Conservation (phyloP, 2,113 vertebrate species). For the Podilymbus podiceps region DNA sequence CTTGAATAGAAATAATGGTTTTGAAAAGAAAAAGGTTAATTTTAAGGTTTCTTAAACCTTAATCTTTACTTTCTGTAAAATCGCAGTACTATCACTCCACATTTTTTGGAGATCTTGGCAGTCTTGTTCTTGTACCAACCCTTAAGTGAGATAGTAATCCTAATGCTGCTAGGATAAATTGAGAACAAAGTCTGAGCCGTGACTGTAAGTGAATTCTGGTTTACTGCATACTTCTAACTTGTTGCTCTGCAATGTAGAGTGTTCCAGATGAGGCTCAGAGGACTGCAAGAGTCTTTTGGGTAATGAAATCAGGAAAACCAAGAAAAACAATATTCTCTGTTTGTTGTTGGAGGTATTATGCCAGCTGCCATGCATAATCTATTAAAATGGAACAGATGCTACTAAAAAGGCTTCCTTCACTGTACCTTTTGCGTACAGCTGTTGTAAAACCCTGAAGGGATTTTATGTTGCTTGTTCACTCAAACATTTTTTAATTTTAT, state of each 20-base stretch:
- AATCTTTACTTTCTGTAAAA: neutral
- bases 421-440: neutral
- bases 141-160: neutral
- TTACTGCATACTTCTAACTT: neutral
- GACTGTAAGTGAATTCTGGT: neutral
- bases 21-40: neutral
- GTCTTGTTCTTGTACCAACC: neutral
- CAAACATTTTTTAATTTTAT: neutral
- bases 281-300: neutral
- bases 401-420: neutral
- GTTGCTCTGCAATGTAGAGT: neutral
- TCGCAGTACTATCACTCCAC: neutral
- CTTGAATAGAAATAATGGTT: neutral
- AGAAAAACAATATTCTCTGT: neutral
- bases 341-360: neutral
- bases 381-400: constrained; percentile 6
- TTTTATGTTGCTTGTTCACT: neutral
- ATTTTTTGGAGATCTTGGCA: neutral
- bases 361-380: neutral
- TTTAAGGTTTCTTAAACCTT: neutral
- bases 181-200: neutral
- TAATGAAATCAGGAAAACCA: neutral
- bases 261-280: neutral
- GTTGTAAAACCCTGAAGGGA: neutral
- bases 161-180: neutral